Evolutionary conservation across 2,888 invertebrate genomes (phyloP), one percentile per base, ranked within the genome.

Genomic region (Philaethria dido): DNA sequence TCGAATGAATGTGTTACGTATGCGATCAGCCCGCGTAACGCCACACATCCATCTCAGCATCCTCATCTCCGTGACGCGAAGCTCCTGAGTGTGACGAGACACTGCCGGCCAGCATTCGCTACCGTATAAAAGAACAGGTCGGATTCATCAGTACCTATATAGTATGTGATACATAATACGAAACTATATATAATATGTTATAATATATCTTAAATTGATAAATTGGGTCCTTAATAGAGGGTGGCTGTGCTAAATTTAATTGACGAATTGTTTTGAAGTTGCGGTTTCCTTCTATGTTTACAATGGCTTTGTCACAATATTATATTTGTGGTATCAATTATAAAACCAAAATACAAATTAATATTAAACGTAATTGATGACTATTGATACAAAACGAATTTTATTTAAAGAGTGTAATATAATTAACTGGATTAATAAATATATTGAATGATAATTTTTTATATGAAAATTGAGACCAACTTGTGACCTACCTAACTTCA

Each of bases 181-280:
- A n/a, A 18, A n/a, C 9, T 25, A 44, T 16, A 25, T 44, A 25
- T 60, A 45, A 20, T 16, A 45, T 59, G 42, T 11, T 45, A 29
- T 29, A 45, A 14, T 50, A 50, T 50, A 18, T 50, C 39, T 59
- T 59, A 25, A 44, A 50, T 65, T 60, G 33, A 42, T 57, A 60
- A 44, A 60, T 59, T 29, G 44, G 65, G 33, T 60, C 60, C 33
- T 22, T 52, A 50, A 64, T 50, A 50, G 48, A 48, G 20, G 36
- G 65, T 63, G 69, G 57, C 57, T 71, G 55, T 67, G 69, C 72
- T 74, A 72, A 75, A 74, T 72, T 70, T 70, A 72, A 73, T 70
- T 69, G 73, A 72, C 69, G 70, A 69, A 73, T 71, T 69, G 71
- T 72, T 72, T 68, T 74, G 64, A 73, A 72, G 68, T 65, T 69